These are phyloP conservation scores for Colius striatus DNA, from an alignment of 2,113 vertebrate genomes.

Conservation along the genomic window DNA sequence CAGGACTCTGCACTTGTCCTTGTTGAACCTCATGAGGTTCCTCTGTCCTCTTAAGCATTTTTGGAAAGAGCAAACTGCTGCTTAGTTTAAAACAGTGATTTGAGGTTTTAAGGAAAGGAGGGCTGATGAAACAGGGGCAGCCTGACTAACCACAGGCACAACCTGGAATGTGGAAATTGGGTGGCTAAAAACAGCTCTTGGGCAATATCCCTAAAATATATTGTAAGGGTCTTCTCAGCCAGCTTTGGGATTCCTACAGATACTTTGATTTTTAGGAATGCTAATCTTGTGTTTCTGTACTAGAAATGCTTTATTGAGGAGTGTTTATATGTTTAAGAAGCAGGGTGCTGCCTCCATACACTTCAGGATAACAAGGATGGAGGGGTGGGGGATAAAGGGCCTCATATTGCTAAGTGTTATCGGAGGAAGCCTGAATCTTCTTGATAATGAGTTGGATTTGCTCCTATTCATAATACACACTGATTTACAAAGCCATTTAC, in stretches of 20 bases:
- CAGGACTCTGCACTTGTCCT: too few species aligned
- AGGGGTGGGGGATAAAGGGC: background rate
- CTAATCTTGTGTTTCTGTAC: background rate
- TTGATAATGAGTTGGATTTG: background rate
- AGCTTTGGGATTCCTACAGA: background rate
- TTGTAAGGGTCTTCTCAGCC: background rate
- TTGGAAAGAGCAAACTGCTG: background rate
- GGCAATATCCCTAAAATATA: background rate
- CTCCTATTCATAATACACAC: background rate
- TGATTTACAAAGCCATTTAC: background rate
- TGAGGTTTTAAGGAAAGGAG: background rate
- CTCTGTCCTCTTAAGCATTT: too few species aligned
- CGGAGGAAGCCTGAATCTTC: background rate
- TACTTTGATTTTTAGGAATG: background rate
- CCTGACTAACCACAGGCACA: background rate
- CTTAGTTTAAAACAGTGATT: background rate
- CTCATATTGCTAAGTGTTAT: background rate
- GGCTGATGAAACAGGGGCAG: background rate
- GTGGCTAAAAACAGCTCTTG: background rate
- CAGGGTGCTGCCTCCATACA: background rate
- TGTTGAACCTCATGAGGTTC: too few species aligned
- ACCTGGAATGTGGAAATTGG: background rate
- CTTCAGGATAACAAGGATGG: background rate
- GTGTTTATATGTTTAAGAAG: background rate
- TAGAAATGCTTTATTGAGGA: background rate